Conservation (phyloP, 2,888 invertebrate genomes). For the Cosmopolites sordidus region DNA sequence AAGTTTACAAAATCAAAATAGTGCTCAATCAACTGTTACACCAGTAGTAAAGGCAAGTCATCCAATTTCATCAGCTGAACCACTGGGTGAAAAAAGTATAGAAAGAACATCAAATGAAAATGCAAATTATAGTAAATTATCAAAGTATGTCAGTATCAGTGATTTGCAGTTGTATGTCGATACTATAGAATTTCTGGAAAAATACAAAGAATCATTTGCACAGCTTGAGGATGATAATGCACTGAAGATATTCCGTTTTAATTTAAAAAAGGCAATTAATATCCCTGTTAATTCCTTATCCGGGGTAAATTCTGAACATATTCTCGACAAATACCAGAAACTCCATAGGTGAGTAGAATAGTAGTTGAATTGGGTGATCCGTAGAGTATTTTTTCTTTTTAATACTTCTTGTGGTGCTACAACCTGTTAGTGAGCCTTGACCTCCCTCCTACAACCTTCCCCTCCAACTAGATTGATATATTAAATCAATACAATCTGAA, state of each 20-base stretch:
- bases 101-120: not conserved
- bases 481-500: no score
- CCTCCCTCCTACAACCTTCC: no score
- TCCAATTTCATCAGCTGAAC: not conserved
- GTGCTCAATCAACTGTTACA: not conserved
- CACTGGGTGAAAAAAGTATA: not conserved
- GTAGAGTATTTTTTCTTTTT: no score
- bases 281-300: slow-evolving; percentile 85
- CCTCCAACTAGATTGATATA: no score
- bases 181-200: slow-evolving; percentile 55
- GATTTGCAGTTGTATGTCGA: slow-evolving; percentile 56
- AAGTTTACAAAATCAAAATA: no score
- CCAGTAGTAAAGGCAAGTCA: not conserved
- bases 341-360: slow-evolving; percentile 51
- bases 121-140: slow-evolving; percentile 2
- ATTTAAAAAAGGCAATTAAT: slow-evolving; percentile 82
- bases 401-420: no score
- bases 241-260: slow-evolving; percentile 74
- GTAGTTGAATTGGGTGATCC: no score
- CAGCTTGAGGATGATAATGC: slow-evolving; percentile 57
- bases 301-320: slow-evolving; percentile 66
- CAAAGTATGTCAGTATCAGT: slow-evolving; percentile 51
- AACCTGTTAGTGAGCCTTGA: no score
- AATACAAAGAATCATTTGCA: slow-evolving; percentile 58
- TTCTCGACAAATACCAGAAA: slow-evolving; percentile 69